A percentile compares a stretch with the other conserved stretches of the same genome.
phyloP scores from a whole-genome alignment of 2,113 vertebrate genomes.

The Antechinus stuartii region DNA sequence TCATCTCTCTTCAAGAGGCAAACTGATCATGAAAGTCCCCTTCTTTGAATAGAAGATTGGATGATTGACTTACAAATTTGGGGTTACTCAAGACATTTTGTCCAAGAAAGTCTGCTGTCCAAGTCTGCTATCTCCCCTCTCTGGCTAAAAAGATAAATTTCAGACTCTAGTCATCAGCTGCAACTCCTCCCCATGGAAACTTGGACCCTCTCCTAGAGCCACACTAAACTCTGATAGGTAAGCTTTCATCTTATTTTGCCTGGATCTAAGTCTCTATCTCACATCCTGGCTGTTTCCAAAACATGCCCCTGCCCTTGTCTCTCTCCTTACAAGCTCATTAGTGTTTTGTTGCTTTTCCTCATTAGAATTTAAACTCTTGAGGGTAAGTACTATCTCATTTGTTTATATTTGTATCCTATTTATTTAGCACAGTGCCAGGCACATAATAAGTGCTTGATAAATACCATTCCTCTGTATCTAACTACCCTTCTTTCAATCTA shows the following conservation, averaged over 20 bases:
- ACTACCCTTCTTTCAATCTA: neutral
- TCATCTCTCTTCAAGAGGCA: neutral
- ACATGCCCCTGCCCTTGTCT: neutral
- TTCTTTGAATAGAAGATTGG: neutral
- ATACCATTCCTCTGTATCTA: neutral
- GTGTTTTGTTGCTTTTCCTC: neutral
- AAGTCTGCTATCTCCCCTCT: neutral
- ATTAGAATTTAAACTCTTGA: neutral
- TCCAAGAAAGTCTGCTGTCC: neutral
- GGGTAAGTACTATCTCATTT: neutral
- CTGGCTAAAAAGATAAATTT: neutral
- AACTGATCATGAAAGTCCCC: neutral
- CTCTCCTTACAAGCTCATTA: neutral
- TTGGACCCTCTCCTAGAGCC: neutral
- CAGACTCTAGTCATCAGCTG: neutral
- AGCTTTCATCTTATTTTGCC: constrained; percentile 4
- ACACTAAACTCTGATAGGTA: neutral
- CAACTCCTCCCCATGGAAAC: neutral
- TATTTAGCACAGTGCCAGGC: neutral
- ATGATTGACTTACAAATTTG: neutral
- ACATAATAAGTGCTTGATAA: neutral
- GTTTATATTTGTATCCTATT: neutral
- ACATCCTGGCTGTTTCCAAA: neutral
- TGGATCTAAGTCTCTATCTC: neutral
- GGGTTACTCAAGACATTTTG: neutral